Base-by-base conservation (phyloP, 2,113 vertebrate species). In the Cyphomyrus discorhynchus region DNA sequence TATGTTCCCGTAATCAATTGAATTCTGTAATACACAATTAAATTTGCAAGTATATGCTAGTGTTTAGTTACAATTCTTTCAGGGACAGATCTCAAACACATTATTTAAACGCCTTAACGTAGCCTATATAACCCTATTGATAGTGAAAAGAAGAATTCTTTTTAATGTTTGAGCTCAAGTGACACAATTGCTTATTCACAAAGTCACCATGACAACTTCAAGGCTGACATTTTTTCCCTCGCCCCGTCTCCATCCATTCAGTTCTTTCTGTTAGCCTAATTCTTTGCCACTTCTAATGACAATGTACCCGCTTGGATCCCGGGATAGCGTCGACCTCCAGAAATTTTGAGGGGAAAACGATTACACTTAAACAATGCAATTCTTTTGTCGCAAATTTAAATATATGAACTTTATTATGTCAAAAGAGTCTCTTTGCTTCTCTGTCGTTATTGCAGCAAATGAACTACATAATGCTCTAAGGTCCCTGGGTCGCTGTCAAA, bases 151-250 rank as follows among this genome's bases (percentile, higher is more conserved):
- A 90, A 92, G 86, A 91, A 93, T 90, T 92, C 92, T 90, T 62
- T 90, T 93, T 93, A 94, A 95, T 92, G 91, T 91, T 93, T 86
- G 89, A 90, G 92, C 92, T 94, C 90, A 91, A 92, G 90, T 92
- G 62, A 94, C 92, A 93, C 93, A 94, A 94, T 92, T 93, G 93
- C 93, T 94, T 95, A 95, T 95, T 95, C 93, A 94, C 93, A 91
- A 93, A 93, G 96, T 95, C 93, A 93, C 95, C 93, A 95, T 95
- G 95, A 96, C 95, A 95, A 95, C 95, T 95, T 93, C 49, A 85
- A 92, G 93, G 92, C 93, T 93, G 93, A 94, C 93, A 94, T 93
- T 93, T 92, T 90, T 83, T 90, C 90, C 90, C 89, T 90, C 87
- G 56, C 91, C 82, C 86, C 91, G 92, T 93, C 66, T 74, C 89